Base-by-base conservation (phyloP, 2,888 invertebrate genomes). In the Ophion ellenae region DNA sequence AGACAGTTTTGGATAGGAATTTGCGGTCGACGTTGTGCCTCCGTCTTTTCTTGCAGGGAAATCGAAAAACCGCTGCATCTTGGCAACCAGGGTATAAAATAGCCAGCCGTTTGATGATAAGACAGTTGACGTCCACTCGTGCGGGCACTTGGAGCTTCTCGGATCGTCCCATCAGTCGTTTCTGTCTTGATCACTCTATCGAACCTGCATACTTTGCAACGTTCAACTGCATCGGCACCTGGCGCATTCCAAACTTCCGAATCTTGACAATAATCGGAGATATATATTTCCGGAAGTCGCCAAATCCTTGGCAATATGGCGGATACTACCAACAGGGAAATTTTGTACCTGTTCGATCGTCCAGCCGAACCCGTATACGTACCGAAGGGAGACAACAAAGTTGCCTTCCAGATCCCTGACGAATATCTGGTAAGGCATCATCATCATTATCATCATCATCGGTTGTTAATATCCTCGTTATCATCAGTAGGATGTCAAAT, bases 351-450 rank as follows among this genome's bases (percentile, higher is more conserved):
- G 88, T 97, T 97, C 94, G 97, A 97, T 91, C 96, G 97, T 61
- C 97, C 97, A 11, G 95, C 95, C 86, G 97, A 97, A 94, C 97
- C 97, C 0, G 95, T 96, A 83, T 97, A 97, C 94, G 96, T 97
- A 94, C 96, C 96, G 87, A 97, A 97, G 94, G 97, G 97, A 2
- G 95, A 96, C 0, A 94, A 95, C 0, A 95, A 95, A 71, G 93
- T 95, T 0, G 95, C 95, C 47, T 96, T 97, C 90, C 95, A 97
- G 88, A 92, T 97, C 6, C 97, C 97, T 0, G 94, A 95, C 9
- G 95, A 95, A 83, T 97, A 95, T 90, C 95, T 96, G 95, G 97
- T 97, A 94, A 96, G 96, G 94, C 70, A 28, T 64, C 36, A 0
- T 5, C 61, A 2, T n/a, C 2, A 2, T n/a, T n/a, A n/a, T n/a